Base-by-base conservation (phyloP, 2,888 invertebrate species). In the Aphrophora alni region DNA sequence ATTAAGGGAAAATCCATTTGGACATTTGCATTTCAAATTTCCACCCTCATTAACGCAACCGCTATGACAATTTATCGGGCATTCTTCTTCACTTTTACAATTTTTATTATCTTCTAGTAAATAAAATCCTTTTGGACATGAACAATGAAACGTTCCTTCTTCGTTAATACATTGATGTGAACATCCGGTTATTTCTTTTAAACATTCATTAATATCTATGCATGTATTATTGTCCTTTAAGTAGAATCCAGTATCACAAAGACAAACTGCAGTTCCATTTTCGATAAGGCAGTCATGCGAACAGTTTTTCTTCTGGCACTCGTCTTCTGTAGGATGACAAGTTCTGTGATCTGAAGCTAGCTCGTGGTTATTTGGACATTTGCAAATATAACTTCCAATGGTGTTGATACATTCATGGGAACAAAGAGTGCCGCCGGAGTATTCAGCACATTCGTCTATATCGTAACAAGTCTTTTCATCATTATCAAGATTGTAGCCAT, bases 161-260 rank as follows among this genome's bases (percentile, higher is more conserved):
- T 79, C 78, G 38, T 79, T 79, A 2, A 79, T 28, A 38, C 78
- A 79, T 24, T 27, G 12, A 25, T 79, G 69, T 7, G 78, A 79
- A 25, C 78, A 79, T 10, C 92, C 90, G 8, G 88, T 86, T n/a
- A n/a, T n/a, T 17, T 90, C 91, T 81, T 93, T 92, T 82, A 89
- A 89, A 86, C 97, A 96, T 87, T 97, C 96, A 89, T 97, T 93
- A 78, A 96, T 93, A 87, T 96, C 96, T 95, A 88, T 0, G 86
- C 95, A 95, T 80, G 90, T 91, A 84, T 93, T 93, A 69, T 92
- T 88, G 0, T 92, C 89, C 0, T 93, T 92, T 1, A 95, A 89
- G 2, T 92, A 90, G 88, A 93, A 96, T 0, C 96, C 96, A 0
- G 92, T 89, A 83, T 92, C 90, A 85, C 96, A 95, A 77, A 93